Evolutionary conservation across 2,113 vertebrate species (phyloP), one percentile per base, ranked within the genome.

Genomic region (Proterorhinus semilunaris): DNA sequence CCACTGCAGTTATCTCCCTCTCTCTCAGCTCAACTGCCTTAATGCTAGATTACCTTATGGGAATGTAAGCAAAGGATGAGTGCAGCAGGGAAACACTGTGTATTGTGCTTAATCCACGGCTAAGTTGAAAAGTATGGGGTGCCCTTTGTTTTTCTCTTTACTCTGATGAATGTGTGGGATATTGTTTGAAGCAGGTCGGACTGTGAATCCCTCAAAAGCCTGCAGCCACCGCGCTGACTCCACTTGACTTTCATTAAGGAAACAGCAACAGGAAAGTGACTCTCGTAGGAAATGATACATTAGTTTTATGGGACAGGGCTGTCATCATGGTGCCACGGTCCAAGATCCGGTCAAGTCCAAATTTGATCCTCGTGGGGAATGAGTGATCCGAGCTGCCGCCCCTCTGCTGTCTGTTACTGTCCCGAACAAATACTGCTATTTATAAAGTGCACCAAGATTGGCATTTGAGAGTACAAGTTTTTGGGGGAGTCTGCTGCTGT

Each of bases 391-490:
- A 83, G 81, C 79, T 62, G 64, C 55, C 62, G 63, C 71, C 78
- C 55, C 59, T 66, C 74, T 78, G 66, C 79, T 79, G 79, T 90
- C 79, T 79, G 79, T 90, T 84, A 72, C 85, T 72, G 65, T 70
- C 83, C 68, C 78, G 86, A 88, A 92, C 91, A 91, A 91, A 91
- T 86, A 83, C 78, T 5, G 75, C 86, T 93, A 92, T 92, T 93
- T 93, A 91, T 92, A 92, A 87, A 82, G 82, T 66, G 76, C 82
- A 82, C 71, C 78, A 45, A 67, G 61, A 79, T 82, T 88, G 82
- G 83, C 91, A 88, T 90, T 92, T 92, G 91, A 90, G 89, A 89
- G 80, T 11, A 76, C 76, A 74, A 85, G 75, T 81, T 80, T 75
- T 71, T 58, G 27, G 65, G 75, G 74, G 79, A 80, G 84, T 81